A percentile compares a stretch with the other conserved stretches of the same genome.
These are phyloP conservation scores for Mormyrus lacerda DNA, from an alignment of 2,113 vertebrate species.

Conservation along the genomic window DNA sequence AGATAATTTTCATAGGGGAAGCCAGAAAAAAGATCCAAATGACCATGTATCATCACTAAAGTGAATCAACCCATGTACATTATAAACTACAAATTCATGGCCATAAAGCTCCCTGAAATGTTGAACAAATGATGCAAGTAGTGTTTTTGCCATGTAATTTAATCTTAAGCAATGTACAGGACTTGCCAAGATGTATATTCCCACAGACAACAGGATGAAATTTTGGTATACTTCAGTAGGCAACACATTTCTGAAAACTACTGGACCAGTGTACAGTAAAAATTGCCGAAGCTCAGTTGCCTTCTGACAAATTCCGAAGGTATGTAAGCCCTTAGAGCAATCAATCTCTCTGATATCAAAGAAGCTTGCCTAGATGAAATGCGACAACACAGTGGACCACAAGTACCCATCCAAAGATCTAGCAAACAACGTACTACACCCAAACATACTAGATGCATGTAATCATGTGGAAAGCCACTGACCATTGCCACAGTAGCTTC, in stretches of 20 bases:
- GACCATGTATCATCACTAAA: not conserved
- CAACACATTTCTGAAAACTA: not conserved
- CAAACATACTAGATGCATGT: not conserved
- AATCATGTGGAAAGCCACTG: not conserved
- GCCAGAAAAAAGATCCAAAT: not conserved
- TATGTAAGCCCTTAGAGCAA: not conserved
- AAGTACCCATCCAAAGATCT: not conserved
- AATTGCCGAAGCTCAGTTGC: conserved; percentile 15
- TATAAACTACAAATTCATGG: too few species aligned
- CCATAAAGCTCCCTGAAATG: too few species aligned
- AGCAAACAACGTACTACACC: not conserved
- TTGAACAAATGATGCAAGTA: too few species aligned
- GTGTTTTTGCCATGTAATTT: too few species aligned
- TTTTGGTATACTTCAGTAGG: conserved; percentile 4
- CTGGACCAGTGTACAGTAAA: conserved; percentile 16
- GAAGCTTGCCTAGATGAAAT: not conserved
- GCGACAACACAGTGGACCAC: not conserved
- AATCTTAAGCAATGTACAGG: too few species aligned
- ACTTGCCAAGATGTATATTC: not conserved
- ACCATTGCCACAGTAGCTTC: not conserved
- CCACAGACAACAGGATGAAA: not conserved
- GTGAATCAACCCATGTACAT: not conserved
- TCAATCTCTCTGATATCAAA: not conserved
- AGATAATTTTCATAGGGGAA: not conserved
- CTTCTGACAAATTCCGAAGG: conserved; percentile 22